Evolutionary conservation across 2,888 invertebrate species (phyloP), one percentile per base, ranked within the genome.

Genomic region (Sepiola atlantica): DNA sequence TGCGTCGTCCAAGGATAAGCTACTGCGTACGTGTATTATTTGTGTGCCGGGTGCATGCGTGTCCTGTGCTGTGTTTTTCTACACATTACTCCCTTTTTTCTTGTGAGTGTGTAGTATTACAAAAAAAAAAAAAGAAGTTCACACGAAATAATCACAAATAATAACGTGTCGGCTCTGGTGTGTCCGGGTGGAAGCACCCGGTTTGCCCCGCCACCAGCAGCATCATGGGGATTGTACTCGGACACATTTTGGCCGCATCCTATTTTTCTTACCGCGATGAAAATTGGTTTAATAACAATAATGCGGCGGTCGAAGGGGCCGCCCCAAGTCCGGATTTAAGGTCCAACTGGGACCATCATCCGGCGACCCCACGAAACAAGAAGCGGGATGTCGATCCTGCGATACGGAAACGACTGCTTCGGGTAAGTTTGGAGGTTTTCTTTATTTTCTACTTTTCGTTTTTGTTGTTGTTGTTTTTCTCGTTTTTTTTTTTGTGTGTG

Each of bases 221-320:
- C n/a, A 77, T n/a, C 77, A 77, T 77, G 77, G 77, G 77, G 77
- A 77, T 77, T 77, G 77, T 77, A 77, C 77, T 77, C 21, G 77
- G 77, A 77, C 77, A 77, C n/a, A 77, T 77, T 77, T n/a, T 77
- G 18, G 77, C 77, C n/a, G 77, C 77, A n/a, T 16, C 77, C 77
- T 77, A 77, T 77, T 77, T 77, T 77, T 77, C 77, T 4, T 77
- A 77, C 77, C 77, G 77, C 16, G n/a, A 77, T 77, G n/a, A 77
- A 77, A 77, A 77, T n/a, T 77, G 77, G 77, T 77, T 77, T 77
- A 77, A 45, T 45, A 45, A 45, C 45, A 45, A 45, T 45, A 45
- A 45, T 45, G 45, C 45, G 45, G n/a, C 16, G 77, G n/a, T 16
- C n/a, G n/a, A n/a, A 14, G n/a, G n/a, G n/a, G 77, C 77, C n/a